Base-by-base conservation (phyloP, 2,797 vertebrate species). In the Mormyrus proboscirostris region DNA sequence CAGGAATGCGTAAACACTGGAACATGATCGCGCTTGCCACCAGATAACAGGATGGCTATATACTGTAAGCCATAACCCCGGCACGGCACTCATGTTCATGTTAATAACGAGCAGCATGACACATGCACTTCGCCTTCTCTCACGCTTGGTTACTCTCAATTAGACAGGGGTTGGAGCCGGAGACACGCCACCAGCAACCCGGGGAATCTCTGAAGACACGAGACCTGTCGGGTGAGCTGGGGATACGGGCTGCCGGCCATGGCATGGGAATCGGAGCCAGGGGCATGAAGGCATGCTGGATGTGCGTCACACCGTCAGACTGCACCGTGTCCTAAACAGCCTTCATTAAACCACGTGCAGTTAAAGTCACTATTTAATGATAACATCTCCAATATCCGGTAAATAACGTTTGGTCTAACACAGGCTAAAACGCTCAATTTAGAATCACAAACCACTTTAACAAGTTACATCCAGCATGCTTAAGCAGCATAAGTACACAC, bases 141-240 rank as follows among this genome's bases (percentile, higher is more conserved):
- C 62, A 33, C 8, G 62, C 62, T 69, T 12, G 62, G 62, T 69
- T 69, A 69, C 62, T 33, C 96, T 92, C 95, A 95, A 50, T 94
- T 95, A 1, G 93, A 92, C 88, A 93, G 93, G 1, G 92, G 91
- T 19, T 92, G 92, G 47, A 93, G 91, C 88, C 94, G 92, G 90
- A 90, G 95, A 95, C 96, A 96, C 96, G 85, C 29, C 69, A 19
- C 29, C 29, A 38, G 69, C 69, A 76, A 38, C 12, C 33, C 25
- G 4, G 69, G 33, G 33, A 73, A 16, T 73, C 69, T 38, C 69
- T 14, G 69, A 73, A 41, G 69, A 73, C 69, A 38, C 33, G 29
- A 33, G 12, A 73, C 3, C 9, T 33, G 65, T 14, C 12, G 12
- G 33, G 29, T 73, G 10, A 33, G 33, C 33, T 38, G 29, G 5